Conservation (phyloP, 2,797 vertebrate species). For the Hydrophis major region DNA sequence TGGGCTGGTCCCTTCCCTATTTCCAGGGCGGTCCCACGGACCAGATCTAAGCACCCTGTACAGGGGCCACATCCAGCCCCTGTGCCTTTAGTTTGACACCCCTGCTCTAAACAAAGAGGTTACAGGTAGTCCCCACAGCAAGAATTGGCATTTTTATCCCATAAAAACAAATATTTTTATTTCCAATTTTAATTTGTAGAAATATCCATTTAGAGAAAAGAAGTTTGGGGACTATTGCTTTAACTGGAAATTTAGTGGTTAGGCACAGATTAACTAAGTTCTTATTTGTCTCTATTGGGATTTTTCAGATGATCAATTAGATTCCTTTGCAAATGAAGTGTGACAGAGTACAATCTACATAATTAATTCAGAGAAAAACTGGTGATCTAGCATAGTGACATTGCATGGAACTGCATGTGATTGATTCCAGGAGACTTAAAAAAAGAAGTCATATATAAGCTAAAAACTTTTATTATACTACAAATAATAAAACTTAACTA, state of each 20-base stretch:
- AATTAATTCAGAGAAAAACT: conserved; percentile 2
- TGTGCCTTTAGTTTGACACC: no score
- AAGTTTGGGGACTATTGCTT: background rate
- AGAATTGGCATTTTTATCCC: background rate
- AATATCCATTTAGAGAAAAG: background rate
- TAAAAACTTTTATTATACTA: conserved; percentile 17
- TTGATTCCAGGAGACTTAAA: conserved; percentile 32
- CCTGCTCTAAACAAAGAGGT: background rate
- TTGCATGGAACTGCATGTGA: background rate
- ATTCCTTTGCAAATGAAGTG: conserved; percentile 24
- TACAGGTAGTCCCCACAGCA: background rate
- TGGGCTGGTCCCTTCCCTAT: no score
- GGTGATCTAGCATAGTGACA: conserved; percentile 15
- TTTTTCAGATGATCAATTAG: conserved; percentile 24
- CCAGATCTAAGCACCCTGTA: no score
- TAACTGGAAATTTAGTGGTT: background rate
- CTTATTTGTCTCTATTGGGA: background rate
- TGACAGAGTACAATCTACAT: background rate
- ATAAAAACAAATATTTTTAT: background rate
- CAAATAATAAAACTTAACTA: conserved; percentile 34
- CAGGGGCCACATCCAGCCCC: no score
- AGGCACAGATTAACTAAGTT: background rate
- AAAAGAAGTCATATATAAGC: conserved; percentile 41
- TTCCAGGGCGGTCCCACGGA: no score
- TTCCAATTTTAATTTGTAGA: background rate